Evolutionary conservation across 2,797 vertebrate genomes (phyloP).

Genomic region (Lateolabrax maculatus): DNA sequence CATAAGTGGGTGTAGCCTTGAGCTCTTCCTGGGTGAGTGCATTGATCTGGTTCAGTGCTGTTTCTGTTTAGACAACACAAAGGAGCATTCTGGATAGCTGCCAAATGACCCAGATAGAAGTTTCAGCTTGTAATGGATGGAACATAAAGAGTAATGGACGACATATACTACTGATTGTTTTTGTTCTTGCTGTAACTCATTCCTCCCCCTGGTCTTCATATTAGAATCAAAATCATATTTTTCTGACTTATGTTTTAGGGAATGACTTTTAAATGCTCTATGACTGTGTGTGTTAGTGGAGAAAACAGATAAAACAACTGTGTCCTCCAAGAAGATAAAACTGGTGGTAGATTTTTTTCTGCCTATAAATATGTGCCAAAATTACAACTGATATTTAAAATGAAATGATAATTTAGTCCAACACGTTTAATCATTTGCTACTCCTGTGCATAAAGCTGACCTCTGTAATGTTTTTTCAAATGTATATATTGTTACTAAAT

Average conservation of each 20-base stretch:
- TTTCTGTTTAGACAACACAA: conserved; percentile 45
- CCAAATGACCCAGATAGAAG: conserved; percentile 60
- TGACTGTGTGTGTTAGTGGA: neutral
- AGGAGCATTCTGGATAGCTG: conserved; percentile 36
- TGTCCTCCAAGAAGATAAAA: neutral
- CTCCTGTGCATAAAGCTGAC: too few relatives aligned
- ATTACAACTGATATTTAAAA: too few relatives aligned
- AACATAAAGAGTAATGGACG: conserved; percentile 50
- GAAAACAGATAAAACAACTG: neutral
- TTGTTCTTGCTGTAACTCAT: conserved; percentile 15
- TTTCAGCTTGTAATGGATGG: conserved; percentile 15
- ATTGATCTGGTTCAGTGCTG: conserved; percentile 39
- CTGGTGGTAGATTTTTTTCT: neutral
- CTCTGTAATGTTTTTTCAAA: too few relatives aligned
- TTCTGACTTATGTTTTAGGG: conserved; percentile 25
- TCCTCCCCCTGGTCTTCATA: neutral
- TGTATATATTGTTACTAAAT: too few relatives aligned
- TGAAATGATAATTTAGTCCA: too few relatives aligned
- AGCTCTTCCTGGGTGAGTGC: conserved; percentile 47
- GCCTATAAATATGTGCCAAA: too few relatives aligned
- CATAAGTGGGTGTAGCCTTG: conserved; percentile 46
- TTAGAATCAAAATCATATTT: too few relatives aligned
- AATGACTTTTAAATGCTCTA: too few relatives aligned
- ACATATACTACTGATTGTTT: conserved; percentile 20
- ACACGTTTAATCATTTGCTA: too few relatives aligned